Base-by-base conservation (phyloP, 2,888 invertebrate species). In the Pristionchus maxplancki region DNA sequence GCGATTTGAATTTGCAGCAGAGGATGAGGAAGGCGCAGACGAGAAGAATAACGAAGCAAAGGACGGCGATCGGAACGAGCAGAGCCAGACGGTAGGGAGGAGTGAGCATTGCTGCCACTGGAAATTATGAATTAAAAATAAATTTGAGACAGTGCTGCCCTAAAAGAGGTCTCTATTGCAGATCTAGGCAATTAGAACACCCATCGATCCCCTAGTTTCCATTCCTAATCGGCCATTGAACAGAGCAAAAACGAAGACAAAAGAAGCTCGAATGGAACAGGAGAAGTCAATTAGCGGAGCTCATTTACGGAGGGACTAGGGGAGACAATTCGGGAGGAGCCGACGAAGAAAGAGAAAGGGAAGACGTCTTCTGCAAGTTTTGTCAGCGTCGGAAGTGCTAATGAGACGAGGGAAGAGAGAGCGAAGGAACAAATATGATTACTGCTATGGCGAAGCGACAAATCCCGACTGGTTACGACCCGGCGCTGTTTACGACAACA, bases 21-120 rank as follows among this genome's bases (percentile, higher is more conserved):
- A 91, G 89, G 58, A 91, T 62, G 84, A 90, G 83, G 67, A 92
- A 89, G 6, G 90, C 88, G 37, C 90, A 84, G 11, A 90, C 67
- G n/a, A 90, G 71, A 15, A 91, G 86, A 44, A 90, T 37, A 13
- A 90, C 82, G 74, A 90, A 88, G 9, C 85, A 78, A 44, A 91
- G 82, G 31, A 91, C 88, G 44, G 90, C 85, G 48, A 91, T 87
- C 2, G 91, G 91, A 8, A 90, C 78, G 37, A 92, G 81, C 24
- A 91, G 44, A n/a, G 87, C 88, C 64, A 88, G 71, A n/a, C 89
- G 89, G 31, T 83, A 89, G 9, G 88, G 85, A 28, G 85, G 87
- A 48, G 88, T 78, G 83, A 90, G 78, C 74, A 83, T 88, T 0
- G 81, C 28, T 15, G 88, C 78, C 13, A 81, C 88, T 88, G 78